Conservation (phyloP, 2,797 vertebrate species). For the Sebastes oblongus region DNA sequence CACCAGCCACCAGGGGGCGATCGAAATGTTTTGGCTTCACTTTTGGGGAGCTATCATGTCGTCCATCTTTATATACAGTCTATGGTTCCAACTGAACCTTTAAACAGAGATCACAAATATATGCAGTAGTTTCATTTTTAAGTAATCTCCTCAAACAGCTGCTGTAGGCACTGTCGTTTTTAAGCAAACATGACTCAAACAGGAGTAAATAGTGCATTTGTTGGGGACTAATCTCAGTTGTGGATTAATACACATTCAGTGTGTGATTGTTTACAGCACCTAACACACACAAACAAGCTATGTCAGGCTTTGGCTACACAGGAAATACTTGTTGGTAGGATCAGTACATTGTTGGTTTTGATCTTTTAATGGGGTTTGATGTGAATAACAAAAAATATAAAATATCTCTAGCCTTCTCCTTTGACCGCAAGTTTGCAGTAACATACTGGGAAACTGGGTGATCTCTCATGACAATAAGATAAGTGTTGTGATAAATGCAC, state of each 20-base stretch:
- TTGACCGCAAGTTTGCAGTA: not conserved
- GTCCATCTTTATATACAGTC: no score
- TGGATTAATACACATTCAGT: not conserved
- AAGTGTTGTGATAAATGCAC: constrained; percentile 1
- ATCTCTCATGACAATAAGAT: not conserved
- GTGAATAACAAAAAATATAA: not conserved
- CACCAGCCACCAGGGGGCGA: no score
- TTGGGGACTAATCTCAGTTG: not conserved
- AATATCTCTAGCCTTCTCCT: not conserved
- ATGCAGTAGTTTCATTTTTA: not conserved
- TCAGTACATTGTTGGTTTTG: not conserved
- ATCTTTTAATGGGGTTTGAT: not conserved
- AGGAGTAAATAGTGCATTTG: not conserved
- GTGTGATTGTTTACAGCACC: not conserved
- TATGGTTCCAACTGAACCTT: not conserved
- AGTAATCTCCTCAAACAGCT: not conserved
- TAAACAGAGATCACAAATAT: not conserved
- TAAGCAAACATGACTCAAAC: not conserved
- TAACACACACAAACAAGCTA: not conserved
- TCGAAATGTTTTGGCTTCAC: no score
- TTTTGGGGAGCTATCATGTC: no score
- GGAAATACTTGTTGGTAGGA: not conserved
- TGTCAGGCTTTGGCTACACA: not conserved
- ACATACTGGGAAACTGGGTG: not conserved
- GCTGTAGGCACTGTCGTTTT: not conserved